Base-by-base conservation (phyloP, 2,113 vertebrate species). In the Malurus cyaneus region DNA sequence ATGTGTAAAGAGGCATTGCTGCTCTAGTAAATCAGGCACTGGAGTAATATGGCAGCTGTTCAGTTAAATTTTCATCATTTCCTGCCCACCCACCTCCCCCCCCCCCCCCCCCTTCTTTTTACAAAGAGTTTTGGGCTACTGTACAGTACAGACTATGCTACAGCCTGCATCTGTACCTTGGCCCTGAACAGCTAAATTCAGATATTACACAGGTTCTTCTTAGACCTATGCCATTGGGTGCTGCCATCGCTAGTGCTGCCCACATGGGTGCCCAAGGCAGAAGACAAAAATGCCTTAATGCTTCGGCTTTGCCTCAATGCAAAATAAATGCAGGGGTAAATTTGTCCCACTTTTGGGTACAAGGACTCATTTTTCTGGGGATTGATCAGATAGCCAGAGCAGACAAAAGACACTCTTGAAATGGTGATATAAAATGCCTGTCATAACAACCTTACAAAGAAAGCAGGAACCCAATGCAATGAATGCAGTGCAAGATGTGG, bases 401-500 rank as follows among this genome's bases (percentile, higher is more conserved):
- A 79, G 29, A 25, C 31, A 76, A 62, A 74, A 17, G 18, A 62
- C 44, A 23, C 6, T 34, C 16, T 66, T 11, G 19, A 74, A 82
- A 62, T 31, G 12, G 18, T 64, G 25, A 62, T 41, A 50, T 36
- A 82, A 88, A 71, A 64, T 52, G 2, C 47, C n/a, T 77, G 32
- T 60, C 11, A 49, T 36, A 56, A n/a, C 9, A 69, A 66, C 5
- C 31, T 41, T 3, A 5, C 31, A 61, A 13, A 62, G 64, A 21
- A 60, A 34, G 5, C 14, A 76, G 65, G 23, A 91, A 29, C 29
- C 42, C 32, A 46, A 10, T 39, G 21, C 8, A 32, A 16, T 39
- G 24, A 47, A 47, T 19, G 32, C 11, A 32, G 18, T n/a, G 41
- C 0, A 0, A 56, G 34, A 65, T 28, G 24, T 8, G 42, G 42